phyloP scores from a whole-genome alignment of 2,113 vertebrate genomes.

The Ophthalmolycus amberensis region DNA sequence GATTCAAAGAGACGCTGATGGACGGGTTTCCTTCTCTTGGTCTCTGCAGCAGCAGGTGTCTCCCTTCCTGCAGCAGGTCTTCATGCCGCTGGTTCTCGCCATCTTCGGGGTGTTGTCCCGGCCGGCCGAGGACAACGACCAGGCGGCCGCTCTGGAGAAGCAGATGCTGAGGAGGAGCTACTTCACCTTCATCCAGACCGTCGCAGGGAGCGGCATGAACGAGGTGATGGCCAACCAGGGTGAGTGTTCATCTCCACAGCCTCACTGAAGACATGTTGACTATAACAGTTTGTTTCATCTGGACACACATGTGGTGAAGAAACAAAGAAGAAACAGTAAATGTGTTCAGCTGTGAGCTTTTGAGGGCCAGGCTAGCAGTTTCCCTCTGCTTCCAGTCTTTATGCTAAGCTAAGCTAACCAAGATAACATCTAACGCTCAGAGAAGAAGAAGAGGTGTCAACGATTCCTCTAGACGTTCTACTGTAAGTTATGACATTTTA shows the following conservation, averaged over 20 bases:
- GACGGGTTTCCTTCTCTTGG: too few species aligned
- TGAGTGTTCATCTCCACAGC: conserved; percentile 65
- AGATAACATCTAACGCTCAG: too few species aligned
- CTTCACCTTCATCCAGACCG: conserved; percentile 94
- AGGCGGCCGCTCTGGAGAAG: conserved; percentile 95
- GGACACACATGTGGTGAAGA: too few species aligned
- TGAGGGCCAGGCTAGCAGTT: too few species aligned
- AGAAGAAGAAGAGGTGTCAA: too few species aligned
- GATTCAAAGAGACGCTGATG: too few species aligned
- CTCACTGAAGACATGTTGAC: too few species aligned
- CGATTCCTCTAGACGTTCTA: too few species aligned
- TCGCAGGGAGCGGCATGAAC: conserved; percentile 94
- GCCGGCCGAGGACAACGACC: conserved; percentile 98
- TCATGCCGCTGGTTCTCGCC: conserved; percentile 95
- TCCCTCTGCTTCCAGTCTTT: neutral
- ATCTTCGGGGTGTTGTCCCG: conserved; percentile 94
- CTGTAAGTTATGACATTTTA: too few species aligned
- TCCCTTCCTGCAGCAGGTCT: conserved; percentile 97
- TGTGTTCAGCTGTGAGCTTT: too few species aligned
- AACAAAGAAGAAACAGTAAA: too few species aligned
- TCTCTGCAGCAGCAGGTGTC: conserved; percentile 90
- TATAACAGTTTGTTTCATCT: too few species aligned
- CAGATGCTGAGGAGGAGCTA: conserved; percentile 97
- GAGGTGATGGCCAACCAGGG: conserved; percentile 97
- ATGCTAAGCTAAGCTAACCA: neutral